phyloP scores from a whole-genome alignment of 2,113 vertebrate species.

The Notarius lentiginosus region DNA sequence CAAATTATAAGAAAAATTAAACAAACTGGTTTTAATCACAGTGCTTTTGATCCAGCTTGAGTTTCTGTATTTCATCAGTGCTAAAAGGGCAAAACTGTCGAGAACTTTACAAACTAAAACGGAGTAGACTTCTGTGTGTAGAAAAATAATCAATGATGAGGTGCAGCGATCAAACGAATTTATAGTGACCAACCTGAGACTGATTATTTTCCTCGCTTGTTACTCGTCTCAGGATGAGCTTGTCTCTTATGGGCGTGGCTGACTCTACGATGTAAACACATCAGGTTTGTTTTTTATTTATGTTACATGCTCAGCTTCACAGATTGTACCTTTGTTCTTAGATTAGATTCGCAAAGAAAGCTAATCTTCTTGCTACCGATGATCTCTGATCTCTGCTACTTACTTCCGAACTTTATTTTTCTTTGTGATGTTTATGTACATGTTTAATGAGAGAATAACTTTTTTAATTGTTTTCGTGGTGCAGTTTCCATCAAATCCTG shows the following conservation, averaged over 20 bases:
- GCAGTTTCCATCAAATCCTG: too few species aligned
- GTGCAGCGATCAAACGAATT: background rate
- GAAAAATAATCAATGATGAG: background rate
- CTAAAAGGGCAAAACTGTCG: background rate
- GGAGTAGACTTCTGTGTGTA: background rate
- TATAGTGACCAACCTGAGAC: background rate
- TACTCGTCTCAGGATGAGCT: background rate
- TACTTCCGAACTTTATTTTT: too few species aligned
- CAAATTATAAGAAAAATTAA: conserved; percentile 13
- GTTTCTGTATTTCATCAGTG: background rate
- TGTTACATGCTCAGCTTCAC: background rate
- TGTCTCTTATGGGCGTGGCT: background rate
- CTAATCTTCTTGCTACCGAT: background rate
- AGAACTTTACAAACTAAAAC: background rate
- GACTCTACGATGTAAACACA: background rate
- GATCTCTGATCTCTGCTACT: too few species aligned
- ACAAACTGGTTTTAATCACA: conserved; percentile 14
- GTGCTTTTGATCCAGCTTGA: background rate
- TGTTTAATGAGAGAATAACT: background rate
- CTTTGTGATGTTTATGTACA: background rate
- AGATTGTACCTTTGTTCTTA: background rate
- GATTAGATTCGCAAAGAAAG: background rate
- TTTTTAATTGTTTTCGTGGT: too few species aligned
- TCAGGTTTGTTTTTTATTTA: background rate
- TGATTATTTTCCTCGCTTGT: background rate